Percentiles rank a stretch among this genome's conserved stretches.
phyloP scores from a whole-genome alignment of 1,140 invertebrate species.

The Temnothorax longispinosus region DNA sequence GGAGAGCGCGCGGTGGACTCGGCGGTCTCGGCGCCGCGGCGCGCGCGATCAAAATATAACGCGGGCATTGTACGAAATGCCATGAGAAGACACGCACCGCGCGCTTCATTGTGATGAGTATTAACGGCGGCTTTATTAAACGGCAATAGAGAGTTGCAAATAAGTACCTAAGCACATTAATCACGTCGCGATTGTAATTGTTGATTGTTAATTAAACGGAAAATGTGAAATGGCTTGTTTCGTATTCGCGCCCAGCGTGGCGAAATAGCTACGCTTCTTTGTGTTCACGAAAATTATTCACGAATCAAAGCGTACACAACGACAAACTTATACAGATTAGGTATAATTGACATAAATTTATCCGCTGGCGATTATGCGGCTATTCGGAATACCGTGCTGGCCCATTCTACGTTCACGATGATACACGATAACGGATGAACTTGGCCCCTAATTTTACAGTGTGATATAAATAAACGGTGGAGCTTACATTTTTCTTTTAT shows the following conservation, averaged over 20 bases:
- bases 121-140: conserved; percentile 37
- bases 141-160: conserved; percentile 8
- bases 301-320: background rate
- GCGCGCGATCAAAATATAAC: conserved; percentile 44
- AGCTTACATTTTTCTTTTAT: background rate
- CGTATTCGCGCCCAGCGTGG: background rate
- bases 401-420: background rate
- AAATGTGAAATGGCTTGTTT: background rate
- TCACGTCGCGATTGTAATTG: conserved; percentile 32
- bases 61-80: conserved; percentile 42
- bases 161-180: conserved; percentile 38
- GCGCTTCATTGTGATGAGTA: conserved; percentile 27
- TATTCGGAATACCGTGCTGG: background rate
- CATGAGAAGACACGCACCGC: conserved; percentile 20
- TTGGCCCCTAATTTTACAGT: background rate
- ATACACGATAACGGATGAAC: background rate
- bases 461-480: background rate
- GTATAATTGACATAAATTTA: conserved; percentile 26
- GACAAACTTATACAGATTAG: conserved; percentile 33
- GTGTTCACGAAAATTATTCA: background rate
- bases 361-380: background rate
- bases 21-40: background rate
- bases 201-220: conserved; percentile 22
- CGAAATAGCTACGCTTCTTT: conserved; percentile 33
- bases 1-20: background rate